Percentiles rank a stretch among this genome's conserved stretches.
Evolutionary conservation across 2,888 invertebrate genomes (phyloP).

Genomic region (Zelleria hepariella): DNA sequence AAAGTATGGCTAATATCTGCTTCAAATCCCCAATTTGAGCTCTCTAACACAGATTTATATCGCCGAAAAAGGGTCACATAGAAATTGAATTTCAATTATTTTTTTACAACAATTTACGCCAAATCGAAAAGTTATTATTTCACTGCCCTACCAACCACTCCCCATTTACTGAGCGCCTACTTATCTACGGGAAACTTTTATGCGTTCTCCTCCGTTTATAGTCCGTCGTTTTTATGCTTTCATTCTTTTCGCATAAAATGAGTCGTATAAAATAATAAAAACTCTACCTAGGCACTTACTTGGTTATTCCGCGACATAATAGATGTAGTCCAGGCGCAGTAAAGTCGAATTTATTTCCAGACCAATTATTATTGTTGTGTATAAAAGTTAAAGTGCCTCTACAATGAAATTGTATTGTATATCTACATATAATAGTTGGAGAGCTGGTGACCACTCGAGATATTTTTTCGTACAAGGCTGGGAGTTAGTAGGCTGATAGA

Average conservation of each 20-base stretch:
- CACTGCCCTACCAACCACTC: background rate
- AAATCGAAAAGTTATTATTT: background rate
- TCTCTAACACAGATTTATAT: background rate
- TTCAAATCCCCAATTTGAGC: background rate
- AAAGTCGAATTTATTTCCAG: background rate
- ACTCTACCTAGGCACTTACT: background rate
- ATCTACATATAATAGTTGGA: background rate
- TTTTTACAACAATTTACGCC: background rate
- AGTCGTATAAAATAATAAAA: background rate
- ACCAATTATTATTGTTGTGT: background rate
- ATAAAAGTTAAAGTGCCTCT: background rate
- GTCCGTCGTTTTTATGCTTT: constrained; percentile 3
- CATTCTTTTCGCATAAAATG: constrained; percentile 1
- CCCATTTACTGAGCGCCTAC: background rate
- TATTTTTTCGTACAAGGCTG: too few species aligned
- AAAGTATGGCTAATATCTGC: background rate
- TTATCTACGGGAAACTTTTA: background rate
- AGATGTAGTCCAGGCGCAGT: background rate
- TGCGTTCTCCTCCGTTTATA: constrained; percentile 4
- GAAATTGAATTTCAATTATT: background rate
- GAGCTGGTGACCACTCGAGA: too few species aligned
- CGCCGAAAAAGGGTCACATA: background rate
- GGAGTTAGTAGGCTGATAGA: too few species aligned
- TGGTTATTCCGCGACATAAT: background rate
- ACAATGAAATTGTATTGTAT: background rate